Evolutionary conservation across 1,140 invertebrate genomes (phyloP), one percentile per base, ranked within the genome.

Genomic region (Drosophila arawakana): DNA sequence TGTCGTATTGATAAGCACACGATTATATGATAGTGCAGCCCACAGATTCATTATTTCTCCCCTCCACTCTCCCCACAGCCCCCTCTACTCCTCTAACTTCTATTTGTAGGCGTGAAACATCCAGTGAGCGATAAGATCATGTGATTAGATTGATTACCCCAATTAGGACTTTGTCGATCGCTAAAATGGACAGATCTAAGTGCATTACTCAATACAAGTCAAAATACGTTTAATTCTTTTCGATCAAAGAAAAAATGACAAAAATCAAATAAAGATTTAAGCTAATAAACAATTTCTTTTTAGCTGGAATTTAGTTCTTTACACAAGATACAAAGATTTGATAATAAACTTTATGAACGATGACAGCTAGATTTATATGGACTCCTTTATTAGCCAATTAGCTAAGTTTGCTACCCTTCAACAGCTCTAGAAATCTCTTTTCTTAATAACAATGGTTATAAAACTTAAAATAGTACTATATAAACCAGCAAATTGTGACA

Each of bases 51-150:
- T 81, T 39, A 62, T 75, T 72, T 2, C 9, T 13, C 34, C 52
- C 25, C 11, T 35, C 18, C 18, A 15, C 46, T 2, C 25, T 39
- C 25, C 4, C 25, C 11, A n/a, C 25, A 5, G 4, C 15, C 7
- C 44, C 37, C 15, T 13, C 10, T 11, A 4, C 25, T 68, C 18
- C 7, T 50, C 37, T 43, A 37, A 62, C 7, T 35, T 2, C 50
- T 15, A 34, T 44, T 18, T 57, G 72, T 88, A 76, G 83, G 83
- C 72, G 66, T 86, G 83, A 76, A 83, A 43, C 54, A 47, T 13
- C 66, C 68, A 34, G 6, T 8, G 7, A 13, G 4, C 30, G 73
- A 75, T 75, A 75, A 75, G 46, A 70, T 70, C 66, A 9, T 2
- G 11, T 34, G 68, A 54, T 75, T 65, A 60, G 68, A 75, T 72